These are phyloP conservation scores for Hesperia comma DNA, from an alignment of 2,888 invertebrate species.

Conservation along the genomic window DNA sequence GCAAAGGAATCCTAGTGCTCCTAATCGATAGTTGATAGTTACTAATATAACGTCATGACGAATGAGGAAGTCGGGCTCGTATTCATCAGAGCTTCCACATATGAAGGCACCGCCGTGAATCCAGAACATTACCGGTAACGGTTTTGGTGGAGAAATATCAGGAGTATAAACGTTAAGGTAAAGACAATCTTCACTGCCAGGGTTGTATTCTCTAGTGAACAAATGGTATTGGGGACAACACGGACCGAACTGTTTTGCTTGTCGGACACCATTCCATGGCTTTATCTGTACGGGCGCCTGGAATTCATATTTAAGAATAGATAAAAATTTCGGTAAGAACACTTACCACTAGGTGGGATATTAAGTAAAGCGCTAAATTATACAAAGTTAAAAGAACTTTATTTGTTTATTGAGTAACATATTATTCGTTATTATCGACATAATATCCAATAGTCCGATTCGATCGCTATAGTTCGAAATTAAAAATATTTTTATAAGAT, in stretches of 20 bases:
- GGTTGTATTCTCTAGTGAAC: constrained; percentile 36
- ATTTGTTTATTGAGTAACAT: too few relatives aligned
- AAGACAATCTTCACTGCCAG: constrained; percentile 67
- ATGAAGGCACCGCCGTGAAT: constrained; percentile 68
- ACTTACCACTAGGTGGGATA: too few relatives aligned
- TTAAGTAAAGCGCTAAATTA: too few relatives aligned
- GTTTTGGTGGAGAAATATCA: constrained; percentile 49
- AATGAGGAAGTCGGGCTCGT: constrained; percentile 69
- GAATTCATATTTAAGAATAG: constrained; percentile 34
- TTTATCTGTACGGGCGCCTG: constrained; percentile 64
- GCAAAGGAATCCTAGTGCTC: constrained; percentile 66
- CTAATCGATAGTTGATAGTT: constrained; percentile 72
- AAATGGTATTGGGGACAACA: constrained; percentile 56
- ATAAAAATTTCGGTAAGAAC: too few relatives aligned
- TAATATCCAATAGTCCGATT: too few relatives aligned
- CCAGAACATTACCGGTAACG: constrained; percentile 67
- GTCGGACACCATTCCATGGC: constrained; percentile 65
- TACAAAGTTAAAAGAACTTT: too few relatives aligned
- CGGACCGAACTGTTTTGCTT: constrained; percentile 61
- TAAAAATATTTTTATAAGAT: too few relatives aligned
- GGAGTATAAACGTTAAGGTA: constrained; percentile 73
- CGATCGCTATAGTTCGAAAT: too few relatives aligned
- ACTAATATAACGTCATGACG: constrained; percentile 66
- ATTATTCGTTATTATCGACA: too few relatives aligned
- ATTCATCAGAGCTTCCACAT: constrained; percentile 61